phyloP scores from a whole-genome alignment of 2,888 invertebrate genomes.

The Muscina levida region DNA sequence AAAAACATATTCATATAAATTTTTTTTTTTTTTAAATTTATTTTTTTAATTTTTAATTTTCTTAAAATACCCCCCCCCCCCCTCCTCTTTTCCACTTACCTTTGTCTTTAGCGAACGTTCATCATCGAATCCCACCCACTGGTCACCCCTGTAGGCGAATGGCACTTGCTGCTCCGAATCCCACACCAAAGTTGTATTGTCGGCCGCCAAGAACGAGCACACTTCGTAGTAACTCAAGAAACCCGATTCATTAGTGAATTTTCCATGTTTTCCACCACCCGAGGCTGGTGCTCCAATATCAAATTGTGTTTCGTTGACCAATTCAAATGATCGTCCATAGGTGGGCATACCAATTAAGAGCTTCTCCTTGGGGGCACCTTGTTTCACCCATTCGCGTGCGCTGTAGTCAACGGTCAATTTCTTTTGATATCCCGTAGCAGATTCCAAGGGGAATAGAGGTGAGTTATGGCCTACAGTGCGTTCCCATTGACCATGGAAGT shows the following conservation, averaged over 20 bases:
- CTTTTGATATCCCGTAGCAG: slow-evolving; percentile 94
- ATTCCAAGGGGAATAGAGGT: slow-evolving; percentile 92
- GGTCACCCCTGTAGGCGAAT: slow-evolving; percentile 93
- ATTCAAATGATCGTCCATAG: slow-evolving; percentile 94
- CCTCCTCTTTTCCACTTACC: slow-evolving; percentile 83
- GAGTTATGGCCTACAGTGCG: slow-evolving; percentile 95
- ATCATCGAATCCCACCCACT: slow-evolving; percentile 97
- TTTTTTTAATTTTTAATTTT: too few species aligned
- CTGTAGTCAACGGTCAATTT: slow-evolving; percentile 95
- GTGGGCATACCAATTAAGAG: slow-evolving; percentile 97
- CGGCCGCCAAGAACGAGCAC: slow-evolving; percentile 93
- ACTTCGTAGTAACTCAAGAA: slow-evolving; percentile 98
- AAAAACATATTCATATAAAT: too few species aligned
- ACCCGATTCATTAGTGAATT: slow-evolving; percentile 95
- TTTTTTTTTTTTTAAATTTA: too few species aligned
- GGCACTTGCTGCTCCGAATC: slow-evolving; percentile 98
- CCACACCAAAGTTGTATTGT: slow-evolving; percentile 96
- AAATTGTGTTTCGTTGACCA: slow-evolving; percentile 92
- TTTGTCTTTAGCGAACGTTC: slow-evolving; percentile 94
- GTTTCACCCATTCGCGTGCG: slow-evolving; percentile 95
- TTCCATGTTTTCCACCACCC: slow-evolving; percentile 91
- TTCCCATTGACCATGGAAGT: slow-evolving; percentile 97
- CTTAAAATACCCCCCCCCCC: too few species aligned
- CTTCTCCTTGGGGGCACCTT: slow-evolving; percentile 96
- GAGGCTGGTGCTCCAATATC: slow-evolving; percentile 95